Percentiles rank a stretch among this genome's conserved stretches.
Evolutionary conservation across 1,140 invertebrate genomes (phyloP).

Genomic region (Bombus cullumanus): DNA sequence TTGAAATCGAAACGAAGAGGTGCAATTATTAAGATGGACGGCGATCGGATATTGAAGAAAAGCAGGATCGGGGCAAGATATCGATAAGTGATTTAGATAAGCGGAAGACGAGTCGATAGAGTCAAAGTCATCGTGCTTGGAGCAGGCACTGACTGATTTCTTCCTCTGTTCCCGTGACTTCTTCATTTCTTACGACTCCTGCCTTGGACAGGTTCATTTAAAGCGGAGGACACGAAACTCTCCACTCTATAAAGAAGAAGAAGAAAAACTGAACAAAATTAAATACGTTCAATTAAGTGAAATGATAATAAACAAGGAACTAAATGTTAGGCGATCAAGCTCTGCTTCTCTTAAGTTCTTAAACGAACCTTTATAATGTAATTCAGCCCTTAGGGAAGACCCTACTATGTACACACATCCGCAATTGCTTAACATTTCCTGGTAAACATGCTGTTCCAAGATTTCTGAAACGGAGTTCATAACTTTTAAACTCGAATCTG

Average conservation of each 20-base stretch:
- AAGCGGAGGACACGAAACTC: background rate
- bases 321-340: no score
- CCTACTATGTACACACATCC: no score
- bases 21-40: constrained; percentile 26
- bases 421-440: no score
- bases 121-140: constrained; percentile 67
- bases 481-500: background rate
- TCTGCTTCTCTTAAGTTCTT: no score
- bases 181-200: constrained; percentile 44
- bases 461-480: no score
- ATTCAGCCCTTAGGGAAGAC: no score
- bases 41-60: constrained; percentile 27
- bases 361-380: no score
- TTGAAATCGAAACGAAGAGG: background rate
- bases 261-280: background rate
- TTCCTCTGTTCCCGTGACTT: constrained; percentile 50
- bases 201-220: constrained; percentile 41
- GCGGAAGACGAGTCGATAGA: constrained; percentile 51
- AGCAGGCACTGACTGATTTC: constrained; percentile 62
- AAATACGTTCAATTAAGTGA: no score
- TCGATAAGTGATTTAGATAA: constrained; percentile 52
- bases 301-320: no score
- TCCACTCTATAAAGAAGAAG: background rate
- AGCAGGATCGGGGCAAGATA: constrained; percentile 22
- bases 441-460: no score